These are phyloP conservation scores for Coremacera marginata DNA, from an alignment of 2,888 invertebrate genomes.

Conservation along the genomic window DNA sequence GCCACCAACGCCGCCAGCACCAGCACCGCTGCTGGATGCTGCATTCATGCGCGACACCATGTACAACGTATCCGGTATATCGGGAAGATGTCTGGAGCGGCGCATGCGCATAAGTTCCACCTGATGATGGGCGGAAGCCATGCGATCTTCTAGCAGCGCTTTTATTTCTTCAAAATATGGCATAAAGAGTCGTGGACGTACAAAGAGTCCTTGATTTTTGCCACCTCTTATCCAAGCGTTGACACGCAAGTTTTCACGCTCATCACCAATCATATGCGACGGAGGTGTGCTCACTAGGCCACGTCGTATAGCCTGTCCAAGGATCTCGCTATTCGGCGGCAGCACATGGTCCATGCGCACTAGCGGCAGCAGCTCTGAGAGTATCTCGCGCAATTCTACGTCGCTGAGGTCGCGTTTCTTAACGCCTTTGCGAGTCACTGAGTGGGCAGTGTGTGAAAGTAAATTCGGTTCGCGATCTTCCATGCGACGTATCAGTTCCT, in stretches of 20 bases:
- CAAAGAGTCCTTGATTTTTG: conserved; percentile 78
- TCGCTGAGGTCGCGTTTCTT: conserved; percentile 87
- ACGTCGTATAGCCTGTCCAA: conserved; percentile 77
- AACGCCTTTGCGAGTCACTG: conserved; percentile 85
- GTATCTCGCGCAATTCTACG: conserved; percentile 85
- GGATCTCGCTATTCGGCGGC: conserved; percentile 84
- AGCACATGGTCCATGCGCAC: conserved; percentile 92
- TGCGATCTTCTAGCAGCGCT: conserved; percentile 86
- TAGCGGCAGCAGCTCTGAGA: conserved; percentile 85
- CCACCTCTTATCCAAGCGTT: conserved; percentile 86
- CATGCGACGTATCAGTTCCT: conserved; percentile 83
- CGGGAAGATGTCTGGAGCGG: conserved; percentile 79
- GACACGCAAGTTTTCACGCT: conserved; percentile 74
- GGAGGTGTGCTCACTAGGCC: conserved; percentile 86
- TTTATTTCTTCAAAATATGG: conserved; percentile 96
- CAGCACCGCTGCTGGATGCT: conserved; percentile 58
- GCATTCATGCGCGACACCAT: conserved; percentile 76
- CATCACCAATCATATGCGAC: conserved; percentile 86
- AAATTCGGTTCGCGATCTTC: conserved; percentile 92
- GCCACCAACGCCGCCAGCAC: conserved; percentile 53
- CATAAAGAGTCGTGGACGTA: conserved; percentile 91
- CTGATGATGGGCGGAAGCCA: conserved; percentile 80
- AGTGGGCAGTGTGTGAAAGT: conserved; percentile 92
- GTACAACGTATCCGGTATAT: conserved; percentile 94
- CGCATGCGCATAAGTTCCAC: conserved; percentile 79